Evolutionary conservation across 1,140 invertebrate genomes (phyloP).

Genomic region (Batillaria attramentaria): DNA sequence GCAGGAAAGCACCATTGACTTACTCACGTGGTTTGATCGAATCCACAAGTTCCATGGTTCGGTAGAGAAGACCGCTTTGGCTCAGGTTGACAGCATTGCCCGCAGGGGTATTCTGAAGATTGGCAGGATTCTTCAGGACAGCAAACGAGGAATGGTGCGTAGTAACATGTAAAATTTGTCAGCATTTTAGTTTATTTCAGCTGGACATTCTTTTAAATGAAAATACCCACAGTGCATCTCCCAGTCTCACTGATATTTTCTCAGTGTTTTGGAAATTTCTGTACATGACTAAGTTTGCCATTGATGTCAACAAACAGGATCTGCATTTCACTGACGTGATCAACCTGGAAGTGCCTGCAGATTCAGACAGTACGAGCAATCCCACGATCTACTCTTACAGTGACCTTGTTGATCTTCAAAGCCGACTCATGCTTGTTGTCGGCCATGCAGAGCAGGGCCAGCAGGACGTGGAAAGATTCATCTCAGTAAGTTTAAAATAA

Average conservation of each 20-base stretch:
- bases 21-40: slow-evolving; percentile 60
- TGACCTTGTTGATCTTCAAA: slow-evolving; percentile 63
- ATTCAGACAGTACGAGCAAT: not conserved
- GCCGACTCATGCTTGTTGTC: slow-evolving; percentile 65
- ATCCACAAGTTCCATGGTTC: slow-evolving; percentile 64
- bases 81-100: slow-evolving; percentile 49
- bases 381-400: slow-evolving; percentile 44
- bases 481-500: slow-evolving; percentile 50
- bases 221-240: too few species aligned
- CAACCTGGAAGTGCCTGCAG: not conserved
- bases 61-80: slow-evolving; percentile 49
- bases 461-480: slow-evolving; percentile 58
- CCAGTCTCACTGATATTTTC: too few species aligned
- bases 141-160: not conserved
- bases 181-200: too few species aligned
- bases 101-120: slow-evolving; percentile 38
- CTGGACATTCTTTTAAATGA: too few species aligned
- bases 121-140: not conserved
- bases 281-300: too few species aligned
- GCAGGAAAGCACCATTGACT: slow-evolving; percentile 50
- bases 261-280: too few species aligned
- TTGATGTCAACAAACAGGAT: too few species aligned
- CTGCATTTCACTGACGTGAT: slow-evolving; percentile 6
- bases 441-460: slow-evolving; percentile 59
- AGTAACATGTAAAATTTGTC: too few species aligned